A percentile compares a stretch with the other conserved stretches of the same genome.
These are phyloP conservation scores for Rhaphigaster nebulosa DNA, from an alignment of 2,888 invertebrate species.

Conservation along the genomic window DNA sequence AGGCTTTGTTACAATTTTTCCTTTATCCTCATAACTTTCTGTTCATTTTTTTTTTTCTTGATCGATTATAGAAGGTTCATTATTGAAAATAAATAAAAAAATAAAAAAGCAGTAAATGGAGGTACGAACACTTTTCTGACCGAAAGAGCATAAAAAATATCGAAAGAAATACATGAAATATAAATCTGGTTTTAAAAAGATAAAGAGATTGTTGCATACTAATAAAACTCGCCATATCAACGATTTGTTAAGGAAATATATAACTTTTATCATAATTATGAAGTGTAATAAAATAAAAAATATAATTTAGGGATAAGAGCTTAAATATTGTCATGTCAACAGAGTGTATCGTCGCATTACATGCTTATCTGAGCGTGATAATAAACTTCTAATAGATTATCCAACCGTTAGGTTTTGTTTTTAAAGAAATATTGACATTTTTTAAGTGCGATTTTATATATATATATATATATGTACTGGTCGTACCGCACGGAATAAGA, in stretches of 20 bases:
- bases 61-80: no score
- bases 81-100: no score
- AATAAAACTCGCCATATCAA: no score
- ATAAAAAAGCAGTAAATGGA: no score
- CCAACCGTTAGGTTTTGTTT: neutral
- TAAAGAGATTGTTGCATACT: no score
- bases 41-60: no score
- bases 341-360: neutral
- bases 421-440: neutral
- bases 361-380: conserved; percentile 25
- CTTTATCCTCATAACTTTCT: no score
- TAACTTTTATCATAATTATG: neutral
- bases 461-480: neutral
- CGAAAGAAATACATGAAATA: no score
- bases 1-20: no score
- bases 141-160: neutral
- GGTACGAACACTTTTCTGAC: neutral
- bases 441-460: neutral
- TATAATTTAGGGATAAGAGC: neutral
- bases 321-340: neutral
- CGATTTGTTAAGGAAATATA: neutral
- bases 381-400: neutral
- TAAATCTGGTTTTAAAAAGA: no score
- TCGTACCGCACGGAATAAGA: no score
- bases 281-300: neutral